These are phyloP conservation scores for Platyrinchus mystaceus DNA, from an alignment of 2,797 vertebrate genomes.

Conservation along the genomic window DNA sequence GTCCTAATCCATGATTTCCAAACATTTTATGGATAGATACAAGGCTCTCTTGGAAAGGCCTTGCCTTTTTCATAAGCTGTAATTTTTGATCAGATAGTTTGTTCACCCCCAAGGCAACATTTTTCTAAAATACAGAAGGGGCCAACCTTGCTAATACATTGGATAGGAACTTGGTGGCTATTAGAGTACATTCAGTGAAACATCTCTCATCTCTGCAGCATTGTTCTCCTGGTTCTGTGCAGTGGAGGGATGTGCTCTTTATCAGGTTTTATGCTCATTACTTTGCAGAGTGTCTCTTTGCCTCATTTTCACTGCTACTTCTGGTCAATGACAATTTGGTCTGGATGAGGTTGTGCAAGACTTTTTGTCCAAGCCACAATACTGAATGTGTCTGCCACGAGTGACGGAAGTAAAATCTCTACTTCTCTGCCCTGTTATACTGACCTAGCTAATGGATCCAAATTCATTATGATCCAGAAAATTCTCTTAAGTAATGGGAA, in stretches of 20 bases:
- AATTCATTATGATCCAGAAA: background rate
- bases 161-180: background rate
- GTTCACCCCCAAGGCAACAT: background rate
- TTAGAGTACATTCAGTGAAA: background rate
- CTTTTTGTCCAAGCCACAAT: background rate
- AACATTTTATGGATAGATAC: fast-evolving
- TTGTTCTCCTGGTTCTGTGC: background rate
- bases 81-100: background rate
- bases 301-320: background rate
- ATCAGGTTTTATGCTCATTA: background rate
- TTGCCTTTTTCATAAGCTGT: background rate
- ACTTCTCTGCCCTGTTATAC: background rate
- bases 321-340: background rate
- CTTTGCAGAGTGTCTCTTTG: background rate
- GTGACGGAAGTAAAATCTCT: background rate
- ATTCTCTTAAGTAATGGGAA: background rate
- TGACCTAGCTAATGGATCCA: background rate
- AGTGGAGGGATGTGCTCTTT: background rate
- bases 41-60: background rate
- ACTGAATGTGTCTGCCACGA: background rate
- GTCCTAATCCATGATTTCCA: background rate
- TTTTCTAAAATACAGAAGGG: background rate
- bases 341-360: background rate
- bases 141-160: background rate
- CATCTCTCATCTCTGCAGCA: background rate